These are phyloP conservation scores for Eublepharis macularius DNA, from an alignment of 2,113 vertebrate species.

Conservation along the genomic window DNA sequence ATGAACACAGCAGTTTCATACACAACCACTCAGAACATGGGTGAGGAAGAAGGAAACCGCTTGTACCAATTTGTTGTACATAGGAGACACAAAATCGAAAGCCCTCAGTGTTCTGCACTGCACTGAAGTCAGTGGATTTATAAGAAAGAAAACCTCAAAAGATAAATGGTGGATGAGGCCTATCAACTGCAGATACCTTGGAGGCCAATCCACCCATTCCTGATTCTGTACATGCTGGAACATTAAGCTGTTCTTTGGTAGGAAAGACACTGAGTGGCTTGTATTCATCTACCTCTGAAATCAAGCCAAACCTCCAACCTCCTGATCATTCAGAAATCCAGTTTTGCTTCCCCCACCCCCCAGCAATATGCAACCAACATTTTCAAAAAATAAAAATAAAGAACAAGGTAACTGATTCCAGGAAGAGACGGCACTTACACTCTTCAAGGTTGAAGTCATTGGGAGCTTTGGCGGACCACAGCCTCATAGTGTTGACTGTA, in stretches of 20 bases:
- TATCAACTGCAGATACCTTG: too few species aligned
- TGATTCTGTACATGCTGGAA: background rate
- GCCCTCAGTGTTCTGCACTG: background rate
- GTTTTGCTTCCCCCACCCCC: background rate
- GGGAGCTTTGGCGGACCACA: slow-evolving; percentile 90
- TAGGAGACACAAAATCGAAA: too few species aligned
- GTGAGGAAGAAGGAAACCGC: too few species aligned
- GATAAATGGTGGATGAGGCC: background rate
- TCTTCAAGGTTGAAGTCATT: slow-evolving; percentile 89
- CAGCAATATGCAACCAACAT: background rate
- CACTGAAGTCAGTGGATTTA: too few species aligned
- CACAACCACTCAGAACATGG: too few species aligned
- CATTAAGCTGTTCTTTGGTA: background rate
- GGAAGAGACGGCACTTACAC: slow-evolving; percentile 71
- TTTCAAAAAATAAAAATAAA: background rate
- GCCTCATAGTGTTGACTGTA: slow-evolving; percentile 89
- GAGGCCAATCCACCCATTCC: background rate
- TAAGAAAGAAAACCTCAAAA: background rate
- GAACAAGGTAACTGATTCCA: background rate
- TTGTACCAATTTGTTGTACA: too few species aligned
- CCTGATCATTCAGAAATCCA: background rate
- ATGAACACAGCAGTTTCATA: too few species aligned
- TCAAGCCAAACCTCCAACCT: background rate
- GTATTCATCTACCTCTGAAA: background rate
- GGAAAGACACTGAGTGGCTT: background rate